These are phyloP conservation scores for Phaetusa simplex DNA, from an alignment of 2,113 vertebrate species.

Conservation along the genomic window DNA sequence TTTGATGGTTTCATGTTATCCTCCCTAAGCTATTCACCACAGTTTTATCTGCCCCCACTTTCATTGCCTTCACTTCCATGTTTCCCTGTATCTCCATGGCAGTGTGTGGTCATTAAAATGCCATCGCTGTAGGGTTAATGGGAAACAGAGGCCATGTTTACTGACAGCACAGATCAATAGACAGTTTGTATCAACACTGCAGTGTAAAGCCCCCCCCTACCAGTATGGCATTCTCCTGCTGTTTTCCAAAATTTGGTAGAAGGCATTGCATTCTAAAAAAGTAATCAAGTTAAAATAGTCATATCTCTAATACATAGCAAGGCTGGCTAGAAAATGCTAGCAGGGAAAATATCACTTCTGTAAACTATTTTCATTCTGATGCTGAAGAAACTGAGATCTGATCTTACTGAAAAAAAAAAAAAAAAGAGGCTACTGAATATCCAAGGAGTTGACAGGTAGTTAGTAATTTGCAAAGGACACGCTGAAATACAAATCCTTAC, in stretches of 20 bases:
- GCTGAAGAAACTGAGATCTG: not conserved
- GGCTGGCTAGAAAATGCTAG: not conserved
- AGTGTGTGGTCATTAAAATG: not conserved
- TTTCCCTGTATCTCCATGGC: not conserved
- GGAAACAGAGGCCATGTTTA: not conserved
- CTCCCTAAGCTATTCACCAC: not conserved
- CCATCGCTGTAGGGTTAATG: rapidly evolving
- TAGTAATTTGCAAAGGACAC: not conserved
- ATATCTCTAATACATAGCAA: not conserved
- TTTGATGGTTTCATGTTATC: not conserved
- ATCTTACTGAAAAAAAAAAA: not conserved
- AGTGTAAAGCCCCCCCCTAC: not conserved
- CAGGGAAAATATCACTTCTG: not conserved
- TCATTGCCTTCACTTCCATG: not conserved
- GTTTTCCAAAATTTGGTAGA: not conserved
- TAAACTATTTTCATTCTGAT: not conserved
- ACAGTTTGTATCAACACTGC: not conserved
- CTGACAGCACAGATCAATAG: not conserved
- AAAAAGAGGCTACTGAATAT: not conserved
- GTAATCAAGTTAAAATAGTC: not conserved
- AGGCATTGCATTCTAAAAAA: not conserved
- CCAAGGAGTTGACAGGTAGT: not conserved
- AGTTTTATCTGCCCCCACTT: not conserved
- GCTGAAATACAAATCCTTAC: not conserved
- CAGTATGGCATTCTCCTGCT: not conserved